Evolutionary conservation across 1,140 invertebrate species (phyloP).

Genomic region (Bombus difficillimus): DNA sequence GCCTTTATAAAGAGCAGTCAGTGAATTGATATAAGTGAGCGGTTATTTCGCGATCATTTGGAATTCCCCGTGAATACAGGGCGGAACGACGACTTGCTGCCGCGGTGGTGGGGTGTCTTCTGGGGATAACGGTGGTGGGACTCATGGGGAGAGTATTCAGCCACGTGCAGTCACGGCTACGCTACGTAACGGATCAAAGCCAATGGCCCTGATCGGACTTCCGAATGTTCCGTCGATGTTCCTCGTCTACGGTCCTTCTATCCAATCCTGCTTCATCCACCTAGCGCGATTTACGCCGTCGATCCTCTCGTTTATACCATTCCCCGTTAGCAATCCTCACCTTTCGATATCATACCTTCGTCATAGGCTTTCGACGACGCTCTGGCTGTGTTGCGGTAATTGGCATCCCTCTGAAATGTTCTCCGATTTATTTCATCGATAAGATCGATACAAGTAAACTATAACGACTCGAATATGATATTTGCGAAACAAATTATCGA

Average conservation of each 20-base stretch:
- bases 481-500: neutral
- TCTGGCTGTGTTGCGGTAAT: conserved; percentile 12
- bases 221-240: conserved; percentile 57
- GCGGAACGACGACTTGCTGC: conserved; percentile 14
- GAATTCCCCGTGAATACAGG: conserved; percentile 70
- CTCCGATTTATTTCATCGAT: neutral
- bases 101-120: conserved; percentile 16
- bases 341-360: conserved; percentile 38
- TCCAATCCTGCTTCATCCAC: conserved; percentile 16
- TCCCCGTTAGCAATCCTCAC: conserved; percentile 5
- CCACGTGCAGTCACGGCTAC: conserved; percentile 58
- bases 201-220: conserved; percentile 68
- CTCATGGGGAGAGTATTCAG: conserved; percentile 59
- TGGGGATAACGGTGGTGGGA: conserved; percentile 3
- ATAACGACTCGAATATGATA: no score
- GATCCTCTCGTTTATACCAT: conserved; percentile 43
- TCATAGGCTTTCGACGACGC: neutral
- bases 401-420: neutral
- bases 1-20: conserved; percentile 79
- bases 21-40: conserved; percentile 83
- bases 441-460: neutral
- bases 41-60: conserved; percentile 83
- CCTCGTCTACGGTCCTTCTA: conserved; percentile 19
- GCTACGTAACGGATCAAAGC: conserved; percentile 75
- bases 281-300: conserved; percentile 17